phyloP scores from a whole-genome alignment of 2,113 vertebrate species.

The Heliornis fulica region DNA sequence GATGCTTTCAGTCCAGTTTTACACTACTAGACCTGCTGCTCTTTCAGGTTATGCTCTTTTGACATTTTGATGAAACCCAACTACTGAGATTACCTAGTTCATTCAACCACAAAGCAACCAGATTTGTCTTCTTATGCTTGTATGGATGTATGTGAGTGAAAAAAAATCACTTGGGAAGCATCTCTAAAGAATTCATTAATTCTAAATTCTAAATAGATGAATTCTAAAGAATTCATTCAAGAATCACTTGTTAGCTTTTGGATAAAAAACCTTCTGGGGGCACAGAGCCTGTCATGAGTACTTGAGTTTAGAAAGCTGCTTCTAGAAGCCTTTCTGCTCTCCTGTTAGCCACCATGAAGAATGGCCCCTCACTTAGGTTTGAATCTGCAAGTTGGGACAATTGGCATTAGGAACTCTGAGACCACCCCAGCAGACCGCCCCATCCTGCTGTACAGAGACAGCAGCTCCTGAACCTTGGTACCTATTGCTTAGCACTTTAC shows the following conservation, averaged over 20 bases:
- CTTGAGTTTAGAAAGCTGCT: background rate
- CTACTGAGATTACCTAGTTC: background rate
- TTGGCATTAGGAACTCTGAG: background rate
- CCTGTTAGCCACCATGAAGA: fast-evolving
- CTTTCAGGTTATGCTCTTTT: background rate
- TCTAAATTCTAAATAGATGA: no score
- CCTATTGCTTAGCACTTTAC: constrained; percentile 6
- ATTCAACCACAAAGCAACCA: background rate
- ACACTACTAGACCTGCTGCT: background rate
- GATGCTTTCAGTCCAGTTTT: background rate
- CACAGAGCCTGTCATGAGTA: background rate
- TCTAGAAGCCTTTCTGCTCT: background rate
- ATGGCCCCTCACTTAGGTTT: background rate
- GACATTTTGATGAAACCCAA: background rate
- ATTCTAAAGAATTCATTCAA: background rate
- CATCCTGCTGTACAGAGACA: background rate
- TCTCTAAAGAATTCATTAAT: background rate
- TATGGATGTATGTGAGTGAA: background rate
- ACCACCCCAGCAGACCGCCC: background rate
- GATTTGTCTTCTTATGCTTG: background rate
- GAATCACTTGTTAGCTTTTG: background rate
- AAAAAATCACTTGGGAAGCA: background rate
- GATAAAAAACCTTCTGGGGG: background rate
- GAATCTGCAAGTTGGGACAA: background rate
- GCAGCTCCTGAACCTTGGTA: background rate